Conservation (phyloP, 2,797 vertebrate genomes). For the Schizothorax lantsangensis region DNA sequence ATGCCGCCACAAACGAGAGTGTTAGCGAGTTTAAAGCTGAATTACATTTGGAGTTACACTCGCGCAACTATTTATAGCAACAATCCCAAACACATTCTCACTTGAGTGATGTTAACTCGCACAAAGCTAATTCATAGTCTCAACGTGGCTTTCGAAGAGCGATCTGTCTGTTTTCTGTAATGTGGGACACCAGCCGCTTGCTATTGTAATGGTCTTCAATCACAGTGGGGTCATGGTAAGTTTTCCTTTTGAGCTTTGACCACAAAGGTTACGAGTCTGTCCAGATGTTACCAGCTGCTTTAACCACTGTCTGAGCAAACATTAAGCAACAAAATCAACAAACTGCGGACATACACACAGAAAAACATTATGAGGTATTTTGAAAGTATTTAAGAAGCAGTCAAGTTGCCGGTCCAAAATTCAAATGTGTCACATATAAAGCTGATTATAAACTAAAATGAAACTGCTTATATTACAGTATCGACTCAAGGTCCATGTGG, state of each 20-base stretch:
- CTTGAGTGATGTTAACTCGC: slow-evolving; percentile 30
- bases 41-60: slow-evolving; percentile 44
- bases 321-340: too few relatives aligned
- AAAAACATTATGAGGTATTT: slow-evolving; percentile 7
- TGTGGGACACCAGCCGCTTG: slow-evolving; percentile 47
- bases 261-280: slow-evolving; percentile 25
- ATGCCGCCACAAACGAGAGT: slow-evolving; percentile 26
- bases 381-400: background rate
- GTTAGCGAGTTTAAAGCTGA: slow-evolving; percentile 33
- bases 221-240: slow-evolving; percentile 31
- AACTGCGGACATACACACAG: slow-evolving; percentile 17
- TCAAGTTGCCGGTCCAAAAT: background rate
- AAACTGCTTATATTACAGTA: background rate
- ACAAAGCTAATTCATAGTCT: slow-evolving; percentile 30
- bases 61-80: slow-evolving; percentile 49
- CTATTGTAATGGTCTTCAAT: slow-evolving; percentile 36
- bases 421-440: background rate
- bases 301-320: slow-evolving; percentile 41
- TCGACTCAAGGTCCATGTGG: background rate
- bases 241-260: slow-evolving; percentile 35
- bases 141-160: slow-evolving; percentile 16
- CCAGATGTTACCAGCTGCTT: slow-evolving; percentile 44
- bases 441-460: background rate
- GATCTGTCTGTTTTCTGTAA: slow-evolving; percentile 27
- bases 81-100: slow-evolving; percentile 23